A percentile compares a stretch with the other conserved stretches of the same genome.
These are phyloP conservation scores for Platygyra sinensis DNA, from an alignment of 64 coral and sea anemone species.

Conservation along the genomic window DNA sequence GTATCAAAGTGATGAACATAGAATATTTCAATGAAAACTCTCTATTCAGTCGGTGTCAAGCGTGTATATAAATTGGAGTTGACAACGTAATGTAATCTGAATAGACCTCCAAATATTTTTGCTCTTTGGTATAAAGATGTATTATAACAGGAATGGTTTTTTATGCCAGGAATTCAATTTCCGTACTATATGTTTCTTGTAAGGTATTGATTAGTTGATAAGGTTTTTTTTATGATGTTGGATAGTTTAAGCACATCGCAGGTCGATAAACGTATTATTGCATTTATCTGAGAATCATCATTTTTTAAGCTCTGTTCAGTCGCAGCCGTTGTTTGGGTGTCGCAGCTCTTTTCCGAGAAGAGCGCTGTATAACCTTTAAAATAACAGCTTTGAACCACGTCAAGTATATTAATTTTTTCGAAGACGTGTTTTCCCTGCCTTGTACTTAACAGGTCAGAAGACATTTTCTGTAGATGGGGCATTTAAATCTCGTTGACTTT, in stretches of 20 bases:
- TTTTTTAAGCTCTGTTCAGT: no score
- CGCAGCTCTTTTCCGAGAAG: no score
- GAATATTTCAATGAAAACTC: not conserved
- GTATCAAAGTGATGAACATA: not conserved
- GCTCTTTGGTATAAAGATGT: not conserved
- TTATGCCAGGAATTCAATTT: not conserved
- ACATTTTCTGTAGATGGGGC: no score
- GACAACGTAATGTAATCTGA: not conserved
- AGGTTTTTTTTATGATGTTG: not conserved
- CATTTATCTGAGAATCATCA: no score
- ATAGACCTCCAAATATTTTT: not conserved
- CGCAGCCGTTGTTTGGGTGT: no score
- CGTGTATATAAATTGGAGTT: slow-evolving; percentile 16
- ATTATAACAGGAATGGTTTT: not conserved
- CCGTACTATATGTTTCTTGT: not conserved
- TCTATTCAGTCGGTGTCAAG: not conserved
- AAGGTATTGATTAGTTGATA: not conserved
- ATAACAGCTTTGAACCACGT: no score
- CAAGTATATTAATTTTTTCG: no score
- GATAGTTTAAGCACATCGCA: not conserved
- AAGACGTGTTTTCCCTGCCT: no score
- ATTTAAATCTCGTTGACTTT: no score
- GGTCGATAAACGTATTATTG: not conserved
- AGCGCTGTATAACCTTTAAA: no score
- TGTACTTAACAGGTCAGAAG: no score